Conservation (phyloP, 37 sponge, comb jelly and placozoan genomes). For the Hexactinellida sp. region DNA sequence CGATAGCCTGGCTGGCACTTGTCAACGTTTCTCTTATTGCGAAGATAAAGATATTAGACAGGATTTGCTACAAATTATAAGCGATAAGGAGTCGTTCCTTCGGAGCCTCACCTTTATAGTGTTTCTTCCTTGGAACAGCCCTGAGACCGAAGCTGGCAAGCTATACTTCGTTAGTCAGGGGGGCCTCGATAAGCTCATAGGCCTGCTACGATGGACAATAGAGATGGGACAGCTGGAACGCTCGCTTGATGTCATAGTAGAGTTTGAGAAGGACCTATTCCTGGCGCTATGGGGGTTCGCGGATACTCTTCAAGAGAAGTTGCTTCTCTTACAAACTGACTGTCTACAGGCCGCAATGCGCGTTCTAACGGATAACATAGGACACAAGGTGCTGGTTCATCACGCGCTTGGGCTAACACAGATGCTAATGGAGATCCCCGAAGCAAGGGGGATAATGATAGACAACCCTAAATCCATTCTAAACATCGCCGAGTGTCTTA, state of each 20-base stretch:
- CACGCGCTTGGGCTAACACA: not conserved
- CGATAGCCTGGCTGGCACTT: not conserved
- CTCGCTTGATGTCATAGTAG: not conserved
- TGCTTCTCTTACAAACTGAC: not conserved
- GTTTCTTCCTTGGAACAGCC: not conserved
- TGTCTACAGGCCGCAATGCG: not conserved
- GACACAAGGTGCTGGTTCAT: not conserved
- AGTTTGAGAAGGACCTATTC: conserved; percentile 16
- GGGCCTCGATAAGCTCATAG: not conserved
- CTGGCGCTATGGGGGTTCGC: conserved; percentile 9
- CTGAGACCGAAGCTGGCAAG: not conserved
- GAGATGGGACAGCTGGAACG: not conserved
- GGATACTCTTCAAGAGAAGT: not conserved
- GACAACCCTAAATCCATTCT: not conserved
- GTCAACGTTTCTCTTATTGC: not conserved
- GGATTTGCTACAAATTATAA: not conserved
- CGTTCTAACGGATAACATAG: not conserved
- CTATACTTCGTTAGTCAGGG: not conserved
- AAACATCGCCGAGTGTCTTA: not conserved
- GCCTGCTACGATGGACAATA: not conserved
- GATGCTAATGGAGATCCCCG: not conserved
- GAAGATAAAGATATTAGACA: not conserved
- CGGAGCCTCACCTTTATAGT: not conserved
- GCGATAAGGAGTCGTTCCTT: not conserved
- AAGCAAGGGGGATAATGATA: not conserved